Evolutionary conservation across 1,140 invertebrate genomes (phyloP).

Genomic region (Procambarus clarkii): DNA sequence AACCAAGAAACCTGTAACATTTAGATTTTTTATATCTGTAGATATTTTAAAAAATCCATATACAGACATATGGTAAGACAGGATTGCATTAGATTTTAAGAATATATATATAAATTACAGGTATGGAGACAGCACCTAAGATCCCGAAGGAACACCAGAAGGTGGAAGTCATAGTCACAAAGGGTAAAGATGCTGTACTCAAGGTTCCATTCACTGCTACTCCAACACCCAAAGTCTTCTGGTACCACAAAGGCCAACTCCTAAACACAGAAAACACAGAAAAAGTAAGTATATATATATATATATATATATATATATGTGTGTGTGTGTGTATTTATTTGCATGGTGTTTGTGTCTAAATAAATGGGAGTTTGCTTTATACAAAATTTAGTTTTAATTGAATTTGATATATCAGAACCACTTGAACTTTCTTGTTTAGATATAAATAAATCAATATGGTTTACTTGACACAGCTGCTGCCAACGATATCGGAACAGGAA

Average conservation of each 20-base stretch:
- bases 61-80: too few relatives aligned
- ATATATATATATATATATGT: too few relatives aligned
- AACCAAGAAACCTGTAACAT: too few relatives aligned
- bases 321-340: too few relatives aligned
- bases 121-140: slow-evolving; percentile 82
- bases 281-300: slow-evolving; percentile 65
- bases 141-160: slow-evolving; percentile 80
- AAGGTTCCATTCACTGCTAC: slow-evolving; percentile 84
- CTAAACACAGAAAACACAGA: slow-evolving; percentile 76
- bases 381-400: too few relatives aligned
- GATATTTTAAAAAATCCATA: too few relatives aligned
- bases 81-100: not conserved
- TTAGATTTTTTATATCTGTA: too few relatives aligned
- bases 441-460: too few relatives aligned
- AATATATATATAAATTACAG: slow-evolving; percentile 74
- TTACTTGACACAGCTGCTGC: slow-evolving; percentile 74
- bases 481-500: slow-evolving; percentile 81
- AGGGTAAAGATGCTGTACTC: slow-evolving; percentile 83
- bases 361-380: too few relatives aligned
- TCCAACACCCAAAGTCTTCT: slow-evolving; percentile 85
- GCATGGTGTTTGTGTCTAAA: too few relatives aligned
- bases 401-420: too few relatives aligned
- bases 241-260: slow-evolving; percentile 83
- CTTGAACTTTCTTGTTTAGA: too few relatives aligned
- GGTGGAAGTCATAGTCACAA: slow-evolving; percentile 83